These are phyloP conservation scores for Mustela lutreola DNA, from an alignment of 2,113 vertebrate genomes.

Conservation along the genomic window DNA sequence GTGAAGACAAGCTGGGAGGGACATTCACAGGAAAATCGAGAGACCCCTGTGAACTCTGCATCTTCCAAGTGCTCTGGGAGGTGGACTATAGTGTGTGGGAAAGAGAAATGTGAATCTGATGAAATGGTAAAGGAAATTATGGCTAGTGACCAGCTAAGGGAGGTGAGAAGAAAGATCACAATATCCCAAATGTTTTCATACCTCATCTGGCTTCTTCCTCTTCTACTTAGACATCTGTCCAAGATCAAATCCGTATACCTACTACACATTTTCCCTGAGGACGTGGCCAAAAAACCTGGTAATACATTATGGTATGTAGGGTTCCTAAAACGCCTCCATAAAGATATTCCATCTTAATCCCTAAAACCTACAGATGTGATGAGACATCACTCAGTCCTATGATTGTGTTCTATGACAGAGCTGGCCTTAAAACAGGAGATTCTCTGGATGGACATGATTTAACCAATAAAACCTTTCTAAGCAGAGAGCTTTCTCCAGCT, in stretches of 20 bases:
- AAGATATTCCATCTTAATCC: not conserved
- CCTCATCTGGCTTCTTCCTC: not conserved
- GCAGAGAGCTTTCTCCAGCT: not conserved
- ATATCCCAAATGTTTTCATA: not conserved
- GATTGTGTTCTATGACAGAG: not conserved
- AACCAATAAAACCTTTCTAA: conserved; percentile 24
- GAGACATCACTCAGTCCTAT: not conserved
- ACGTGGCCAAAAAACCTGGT: not conserved
- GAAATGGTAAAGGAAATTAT: not conserved
- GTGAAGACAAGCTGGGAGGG: conserved; percentile 91
- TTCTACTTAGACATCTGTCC: not conserved
- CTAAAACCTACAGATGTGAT: not conserved
- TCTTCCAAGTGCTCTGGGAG: conserved; percentile 90
- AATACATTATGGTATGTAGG: not conserved
- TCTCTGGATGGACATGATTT: not conserved
- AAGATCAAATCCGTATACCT: not conserved
- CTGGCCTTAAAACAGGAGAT: conserved; percentile 6
- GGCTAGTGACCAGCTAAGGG: not conserved
- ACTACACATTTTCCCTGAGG: not conserved
- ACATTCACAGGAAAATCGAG: conserved; percentile 89
- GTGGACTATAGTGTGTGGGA: conserved; percentile 80
- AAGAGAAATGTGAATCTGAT: conserved; percentile 11
- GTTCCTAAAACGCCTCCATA: not conserved
- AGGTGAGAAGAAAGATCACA: not conserved
- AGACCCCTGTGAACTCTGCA: conserved; percentile 89